Evolutionary conservation across 1,140 invertebrate species (phyloP), one percentile per base, ranked within the genome.

Genomic region (Ooceraea biroi): DNA sequence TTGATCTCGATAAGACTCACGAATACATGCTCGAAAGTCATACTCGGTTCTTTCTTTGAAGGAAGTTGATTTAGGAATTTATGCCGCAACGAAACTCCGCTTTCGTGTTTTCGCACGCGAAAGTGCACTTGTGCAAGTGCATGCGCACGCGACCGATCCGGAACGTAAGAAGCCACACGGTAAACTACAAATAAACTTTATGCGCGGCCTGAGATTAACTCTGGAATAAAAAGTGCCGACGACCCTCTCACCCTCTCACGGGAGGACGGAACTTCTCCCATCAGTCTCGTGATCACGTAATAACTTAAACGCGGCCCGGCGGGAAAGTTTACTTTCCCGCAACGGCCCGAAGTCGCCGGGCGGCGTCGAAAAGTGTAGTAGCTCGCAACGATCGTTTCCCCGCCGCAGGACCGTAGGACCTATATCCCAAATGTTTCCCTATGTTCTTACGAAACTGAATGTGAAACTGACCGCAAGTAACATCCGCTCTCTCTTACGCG

Each of bases 111-210:
- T 57, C 50, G 27, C 76, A 80, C 50, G 61, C 60, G 41, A 77
- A 50, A 7, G 2, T 36, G 36, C 36, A 36, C 63, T 77, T 50
- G 63, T 48, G 17, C 52, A 44, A 44, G 48, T 46, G 44, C 36
- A 27, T 22, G 48, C 44, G 36, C 57, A 61, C 48, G 69, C 50
- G 65, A 78, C 50, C 61, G 82, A 57, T 60, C n/a, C 41, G 57
- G 19, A 73, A 73, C 71, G 48, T 60, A 22, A 58, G 11, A 11
- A 44, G 41, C 71, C 44, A 36, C 36, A 46, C 22, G 41, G 55
- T 78, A 83, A 83, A 78, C 14, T 57, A 25, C 48, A 77, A 71
- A 78, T 78, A 60, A 83, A 83, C 36, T 66, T 78, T 83, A 68
- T 22, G 22, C 48, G 52, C 36, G 36, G 36, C 61, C 14, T n/a